Base-by-base conservation (phyloP, 1,140 invertebrate species). In the Drosophila subpulchrella region DNA sequence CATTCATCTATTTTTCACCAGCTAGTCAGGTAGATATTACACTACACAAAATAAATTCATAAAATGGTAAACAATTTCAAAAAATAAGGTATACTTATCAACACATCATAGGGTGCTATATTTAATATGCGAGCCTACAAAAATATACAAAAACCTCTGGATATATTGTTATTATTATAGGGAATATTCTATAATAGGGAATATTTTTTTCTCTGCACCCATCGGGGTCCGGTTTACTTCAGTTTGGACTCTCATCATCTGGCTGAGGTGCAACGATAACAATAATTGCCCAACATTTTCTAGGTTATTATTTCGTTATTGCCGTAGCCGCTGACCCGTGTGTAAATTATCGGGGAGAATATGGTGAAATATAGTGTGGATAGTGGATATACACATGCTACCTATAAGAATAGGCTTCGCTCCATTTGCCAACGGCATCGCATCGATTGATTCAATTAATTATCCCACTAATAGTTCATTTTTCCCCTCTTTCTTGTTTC, bases 401-500 rank as follows among this genome's bases (percentile, higher is more conserved):
- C 3, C 27, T 34, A 34, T 63, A 27, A n/a, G 38, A 20, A 44
- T 17, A 32, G 32, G 73, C 39, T 76, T 39, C 61, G 73, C 72
- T 76, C 61, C 73, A 67, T 76, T 73, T 46, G 71, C 71, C 57
- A 59, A 50, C 58, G 59, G 62, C 80, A 73, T 62, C 74, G 74
- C 57, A 76, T 72, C 68, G 85, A 84, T 88, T 88, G 75, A 89
- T 88, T 89, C 75, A 80, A 88, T 88, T 89, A 88, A 84, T 80
- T 89, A 88, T 59, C 76, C 20, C 36, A 63, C 67, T 89, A 89
- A 88, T 86, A 83, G 75, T 36, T 42, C 32, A 12, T 62, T 56
- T 66, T 44, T n/a, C 24, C 50, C 66, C 20, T 30, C 42, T 17
- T 65, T 42, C n/a, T 50, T 51, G 8, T 39, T 46, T 10, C 38